Percentiles rank a stretch among this genome's conserved stretches.
Conservation (phyloP, 2,113 vertebrate genomes). For the Corythornis cristatus region DNA sequence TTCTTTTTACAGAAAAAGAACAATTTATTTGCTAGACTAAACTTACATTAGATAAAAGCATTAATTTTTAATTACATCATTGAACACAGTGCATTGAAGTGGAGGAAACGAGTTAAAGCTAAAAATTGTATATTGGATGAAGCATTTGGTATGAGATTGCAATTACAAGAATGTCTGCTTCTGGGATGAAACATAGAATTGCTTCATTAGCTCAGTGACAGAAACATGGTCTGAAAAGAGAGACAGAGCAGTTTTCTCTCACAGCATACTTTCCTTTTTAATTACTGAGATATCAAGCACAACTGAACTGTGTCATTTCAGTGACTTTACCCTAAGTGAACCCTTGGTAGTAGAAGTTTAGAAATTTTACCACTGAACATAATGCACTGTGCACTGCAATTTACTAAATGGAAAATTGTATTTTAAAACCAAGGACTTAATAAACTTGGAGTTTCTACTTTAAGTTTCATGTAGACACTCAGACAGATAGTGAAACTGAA, state of each 20-base stretch:
- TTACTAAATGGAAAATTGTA: rapidly evolving
- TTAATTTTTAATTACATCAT: slow-evolving; percentile 49
- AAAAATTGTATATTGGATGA: slow-evolving; percentile 35
- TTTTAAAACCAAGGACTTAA: not conserved
- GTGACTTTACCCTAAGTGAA: not conserved
- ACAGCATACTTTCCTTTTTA: not conserved
- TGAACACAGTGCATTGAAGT: not conserved
- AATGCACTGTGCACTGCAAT: not conserved
- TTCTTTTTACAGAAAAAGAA: not conserved
- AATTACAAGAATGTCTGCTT: slow-evolving; percentile 33
- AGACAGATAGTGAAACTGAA: not conserved
- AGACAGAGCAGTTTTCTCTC: not conserved
- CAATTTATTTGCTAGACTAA: not conserved
- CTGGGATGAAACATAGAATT: not conserved
- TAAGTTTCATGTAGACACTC: not conserved
- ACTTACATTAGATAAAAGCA: not conserved
- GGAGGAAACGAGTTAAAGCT: slow-evolving; percentile 50
- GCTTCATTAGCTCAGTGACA: not conserved
- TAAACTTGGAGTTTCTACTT: not conserved
- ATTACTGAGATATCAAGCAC: not conserved
- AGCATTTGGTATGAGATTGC: slow-evolving; percentile 3
- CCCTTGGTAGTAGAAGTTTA: not conserved
- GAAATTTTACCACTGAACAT: not conserved
- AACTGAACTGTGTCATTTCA: not conserved
- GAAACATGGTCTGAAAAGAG: not conserved